A percentile compares a stretch with the other conserved stretches of the same genome.
These are phyloP conservation scores for Amphipoea lucens DNA, from an alignment of 2,888 invertebrate genomes.

Conservation along the genomic window DNA sequence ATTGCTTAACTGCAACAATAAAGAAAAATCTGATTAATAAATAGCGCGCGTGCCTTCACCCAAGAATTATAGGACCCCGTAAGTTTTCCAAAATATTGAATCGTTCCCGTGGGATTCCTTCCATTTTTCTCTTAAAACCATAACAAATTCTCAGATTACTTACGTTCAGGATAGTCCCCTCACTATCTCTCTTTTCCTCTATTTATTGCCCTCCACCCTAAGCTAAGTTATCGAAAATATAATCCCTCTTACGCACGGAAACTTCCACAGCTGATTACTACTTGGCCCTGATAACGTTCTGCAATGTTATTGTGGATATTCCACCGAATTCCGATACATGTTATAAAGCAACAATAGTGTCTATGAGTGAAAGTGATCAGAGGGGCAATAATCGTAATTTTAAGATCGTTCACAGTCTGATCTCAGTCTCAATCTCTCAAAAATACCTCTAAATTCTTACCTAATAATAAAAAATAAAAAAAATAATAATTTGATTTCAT, in stretches of 20 bases:
- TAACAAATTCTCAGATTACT: constrained; percentile 89
- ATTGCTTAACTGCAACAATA: constrained; percentile 42
- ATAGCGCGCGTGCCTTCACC: constrained; percentile 61
- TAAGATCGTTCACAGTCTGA: no score
- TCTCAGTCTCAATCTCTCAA: no score
- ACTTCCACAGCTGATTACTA: constrained; percentile 89
- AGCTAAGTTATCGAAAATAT: constrained; percentile 89
- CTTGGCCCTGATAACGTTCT: constrained; percentile 81
- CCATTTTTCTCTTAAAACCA: constrained; percentile 86
- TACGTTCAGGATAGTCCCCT: constrained; percentile 76
- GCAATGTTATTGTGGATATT: constrained; percentile 74
- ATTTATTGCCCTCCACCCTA: constrained; percentile 88
- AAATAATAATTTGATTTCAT: no score
- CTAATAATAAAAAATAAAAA: no score
- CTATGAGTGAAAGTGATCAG: background rate
- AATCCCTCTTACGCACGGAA: constrained; percentile 88
- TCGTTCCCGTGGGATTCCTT: constrained; percentile 82
- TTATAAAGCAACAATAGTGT: background rate
- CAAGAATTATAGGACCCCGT: constrained; percentile 59
- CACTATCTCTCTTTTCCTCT: constrained; percentile 82
- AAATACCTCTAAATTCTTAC: no score
- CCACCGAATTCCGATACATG: constrained; percentile 14
- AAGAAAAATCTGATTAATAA: constrained; percentile 61
- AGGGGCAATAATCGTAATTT: no score
- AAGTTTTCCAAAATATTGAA: constrained; percentile 75